Base-by-base conservation (phyloP, 2,797 vertebrate genomes). In the Corythornis leucogaster region DNA sequence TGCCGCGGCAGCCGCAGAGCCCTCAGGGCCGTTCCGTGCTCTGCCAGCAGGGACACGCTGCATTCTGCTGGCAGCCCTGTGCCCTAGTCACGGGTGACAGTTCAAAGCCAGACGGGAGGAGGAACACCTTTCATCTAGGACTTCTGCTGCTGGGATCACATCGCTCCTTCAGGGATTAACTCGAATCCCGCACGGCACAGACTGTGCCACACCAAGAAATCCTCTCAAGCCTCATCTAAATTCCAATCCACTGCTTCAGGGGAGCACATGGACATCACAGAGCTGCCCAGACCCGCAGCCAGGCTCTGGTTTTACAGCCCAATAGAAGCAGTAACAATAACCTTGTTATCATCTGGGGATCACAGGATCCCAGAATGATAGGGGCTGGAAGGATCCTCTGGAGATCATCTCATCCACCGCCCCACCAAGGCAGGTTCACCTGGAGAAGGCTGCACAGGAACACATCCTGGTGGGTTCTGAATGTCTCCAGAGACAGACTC, bases 101-200 rank as follows among this genome's bases (percentile, higher is more conserved):
- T 76, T 91, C 91, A 51, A 43, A 85, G 82, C 53, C 2, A 78
- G 55, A 28, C 79, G 71, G 79, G 1, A 15, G 4, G 14, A 85
- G 48, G 51, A 87, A 74, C 30, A 70, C 53, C 26, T 66, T 85
- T 90, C 80, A 89, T 86, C 51, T 85, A 92, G 85, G 90, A 59
- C 80, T 92, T 80, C 68, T 78, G 43, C 50, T 89, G 58, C 62
- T 89, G 84, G 78, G 61, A 68, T 42, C 2, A 1, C 68, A 25
- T 31, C 2, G 2, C 25, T 58, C 90, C 50, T 55, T 54, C 75
- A 35, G 7, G 31, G 35, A 76, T 68, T 35, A 1, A 57, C 64
- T 33, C 83, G 35, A 73, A 84, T 67, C 74, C 51, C 40, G n/a
- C 0, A 0, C 55, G 28, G 76, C 18, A 2, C 7, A 7, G 18